Conservation (phyloP, 1,140 invertebrate genomes). For the Drosophila erecta region DNA sequence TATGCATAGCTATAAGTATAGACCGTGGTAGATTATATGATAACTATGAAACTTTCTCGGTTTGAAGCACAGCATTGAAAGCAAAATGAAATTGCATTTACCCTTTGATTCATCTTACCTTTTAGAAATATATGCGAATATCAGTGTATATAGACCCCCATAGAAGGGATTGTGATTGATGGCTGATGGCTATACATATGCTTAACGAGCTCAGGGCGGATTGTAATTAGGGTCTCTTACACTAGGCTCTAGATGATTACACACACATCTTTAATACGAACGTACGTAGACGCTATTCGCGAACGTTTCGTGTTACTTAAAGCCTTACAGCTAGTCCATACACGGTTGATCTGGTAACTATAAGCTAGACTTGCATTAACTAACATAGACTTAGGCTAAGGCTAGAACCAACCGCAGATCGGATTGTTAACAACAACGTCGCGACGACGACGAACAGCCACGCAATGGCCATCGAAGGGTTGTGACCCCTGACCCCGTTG, state of each 20-base stretch:
- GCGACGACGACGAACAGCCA: conserved; percentile 41
- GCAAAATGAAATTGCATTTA: conserved; percentile 68
- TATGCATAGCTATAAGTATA: conserved; percentile 22
- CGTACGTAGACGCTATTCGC: conserved; percentile 15
- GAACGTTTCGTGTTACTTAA: conserved; percentile 20
- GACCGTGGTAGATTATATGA: conserved; percentile 30
- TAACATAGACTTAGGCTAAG: conserved; percentile 60
- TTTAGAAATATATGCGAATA: conserved; percentile 46
- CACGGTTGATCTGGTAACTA: conserved; percentile 27
- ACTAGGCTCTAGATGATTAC: conserved; percentile 57
- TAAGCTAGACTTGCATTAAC: conserved; percentile 39
- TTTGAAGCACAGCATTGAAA: conserved; percentile 64
- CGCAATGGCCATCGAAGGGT: conserved; percentile 50
- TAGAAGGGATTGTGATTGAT: conserved; percentile 20
- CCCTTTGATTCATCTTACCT: conserved; percentile 37
- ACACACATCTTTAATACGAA: conserved; percentile 12
- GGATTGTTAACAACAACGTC: conserved; percentile 44
- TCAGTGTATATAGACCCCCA: conserved; percentile 28
- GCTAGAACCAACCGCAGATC: conserved; percentile 32
- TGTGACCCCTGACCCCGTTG: conserved; percentile 38
- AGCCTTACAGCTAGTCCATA: conserved; percentile 43
- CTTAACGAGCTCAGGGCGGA: conserved; percentile 60
- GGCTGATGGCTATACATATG: conserved; percentile 38
- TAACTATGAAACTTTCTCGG: conserved; percentile 45
- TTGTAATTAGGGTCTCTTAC: conserved; percentile 64